Conservation (phyloP, 2,888 invertebrate species). For the Tetragonisca angustula region DNA sequence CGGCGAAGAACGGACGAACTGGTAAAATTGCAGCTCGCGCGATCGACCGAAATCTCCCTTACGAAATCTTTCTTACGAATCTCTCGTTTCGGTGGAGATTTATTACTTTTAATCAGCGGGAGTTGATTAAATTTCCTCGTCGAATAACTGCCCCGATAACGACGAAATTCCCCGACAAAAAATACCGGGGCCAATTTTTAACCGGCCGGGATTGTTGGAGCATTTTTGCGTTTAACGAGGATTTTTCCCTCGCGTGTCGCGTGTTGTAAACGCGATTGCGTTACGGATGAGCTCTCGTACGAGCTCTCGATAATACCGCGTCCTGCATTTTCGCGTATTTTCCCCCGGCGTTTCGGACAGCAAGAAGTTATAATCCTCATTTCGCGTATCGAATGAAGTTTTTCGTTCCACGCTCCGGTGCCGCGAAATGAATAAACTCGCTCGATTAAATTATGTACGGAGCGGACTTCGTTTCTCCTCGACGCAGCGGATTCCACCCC, state of each 20-base stretch:
- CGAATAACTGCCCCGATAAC: neutral
- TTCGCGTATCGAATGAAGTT: slow-evolving; percentile 16
- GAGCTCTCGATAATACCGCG: slow-evolving; percentile 21
- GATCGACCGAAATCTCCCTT: neutral
- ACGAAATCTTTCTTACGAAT: neutral
- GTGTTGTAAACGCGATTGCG: slow-evolving; percentile 9
- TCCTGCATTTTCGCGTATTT: neutral
- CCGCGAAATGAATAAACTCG: slow-evolving; percentile 3
- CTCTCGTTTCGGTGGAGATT: neutral
- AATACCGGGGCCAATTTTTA: neutral
- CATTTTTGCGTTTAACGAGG: slow-evolving; percentile 30
- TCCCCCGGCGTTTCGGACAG: neutral
- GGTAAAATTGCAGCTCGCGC: neutral
- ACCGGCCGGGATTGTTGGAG: neutral
- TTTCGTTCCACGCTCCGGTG: neutral
- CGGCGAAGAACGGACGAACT: neutral
- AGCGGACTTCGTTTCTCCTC: neutral
- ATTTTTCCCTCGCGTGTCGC: neutral
- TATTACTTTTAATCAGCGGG: neutral
- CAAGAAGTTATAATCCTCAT: slow-evolving; percentile 17
- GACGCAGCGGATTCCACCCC: neutral
- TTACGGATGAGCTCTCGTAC: slow-evolving; percentile 22
- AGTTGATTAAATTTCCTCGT: neutral
- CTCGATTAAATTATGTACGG: slow-evolving; percentile 10
- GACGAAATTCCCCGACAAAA: neutral